Evolutionary conservation across 2,797 vertebrate species (phyloP), one percentile per base, ranked within the genome.

Genomic region (Austrolebias charrua): DNA sequence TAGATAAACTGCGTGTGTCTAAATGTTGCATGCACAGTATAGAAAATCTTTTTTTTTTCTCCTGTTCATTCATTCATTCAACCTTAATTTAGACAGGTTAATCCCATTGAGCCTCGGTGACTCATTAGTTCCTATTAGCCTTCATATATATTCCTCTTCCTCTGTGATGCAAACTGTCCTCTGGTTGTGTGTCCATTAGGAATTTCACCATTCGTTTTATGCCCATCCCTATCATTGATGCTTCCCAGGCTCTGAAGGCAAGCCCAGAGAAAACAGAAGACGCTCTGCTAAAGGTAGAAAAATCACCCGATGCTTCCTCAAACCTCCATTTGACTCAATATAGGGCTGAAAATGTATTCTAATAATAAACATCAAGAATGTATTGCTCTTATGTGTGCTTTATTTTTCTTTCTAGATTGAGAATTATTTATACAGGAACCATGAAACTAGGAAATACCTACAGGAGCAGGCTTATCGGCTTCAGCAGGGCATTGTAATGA

Each of bases 401-500:
- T 71, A 33, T 54, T 50, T 66, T 0, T 45, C 18, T n/a, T 19
- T 8, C 51, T 81, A 99, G 97, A 99, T 99, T 90, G 96, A 98
- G 88, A 97, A 95, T 80, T 97, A 96, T 78, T 93, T 98, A 70
- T 96, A 96, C 77, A 94, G 97, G 76, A 99, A 99, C 76, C 97
- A 99, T 0, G 96, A 99, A 88, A 98, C 95, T 1, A 94, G 96
- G 40, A 98, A 97, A 75, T 98, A 98, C 84, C 91, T 95, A 0
- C 97, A 98, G 69, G 97, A 99, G 68, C 97, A 99, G 80, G 97
- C 97, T 0, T 99, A 98, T 79, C 92, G 97, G 4, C 92, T 99
- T 7, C 97, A 99, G 88, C 97, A 99, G 83, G 96, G 97, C 70
- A 98, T 99, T 0, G 96, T 99, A 53, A 97, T 95, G n/a, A 96